A percentile compares a stretch with the other conserved stretches of the same genome.
These are phyloP conservation scores for Eupeodes luniger DNA, from an alignment of 2,888 invertebrate species.

Conservation along the genomic window DNA sequence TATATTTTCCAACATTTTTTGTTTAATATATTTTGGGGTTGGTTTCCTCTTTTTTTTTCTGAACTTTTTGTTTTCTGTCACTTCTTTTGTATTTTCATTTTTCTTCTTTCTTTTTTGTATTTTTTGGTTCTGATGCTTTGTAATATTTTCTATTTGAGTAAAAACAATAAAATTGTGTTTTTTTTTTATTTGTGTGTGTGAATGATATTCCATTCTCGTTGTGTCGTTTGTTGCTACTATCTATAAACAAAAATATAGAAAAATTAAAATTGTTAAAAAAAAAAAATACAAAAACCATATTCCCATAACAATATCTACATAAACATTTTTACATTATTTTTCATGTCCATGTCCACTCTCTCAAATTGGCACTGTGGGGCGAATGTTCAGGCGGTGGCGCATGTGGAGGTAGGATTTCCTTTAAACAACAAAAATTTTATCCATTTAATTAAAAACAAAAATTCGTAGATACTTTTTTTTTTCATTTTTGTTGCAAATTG, in stretches of 20 bases:
- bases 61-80: slow-evolving; percentile 36
- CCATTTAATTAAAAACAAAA: slow-evolving; percentile 56
- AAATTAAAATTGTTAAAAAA: slow-evolving; percentile 46
- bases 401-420: slow-evolving; percentile 76
- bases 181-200: slow-evolving; percentile 56
- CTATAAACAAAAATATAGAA: slow-evolving; percentile 35
- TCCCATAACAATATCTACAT: slow-evolving; percentile 76
- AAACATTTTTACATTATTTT: slow-evolving; percentile 76
- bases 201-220: slow-evolving; percentile 73
- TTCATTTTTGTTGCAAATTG: slow-evolving; percentile 51
- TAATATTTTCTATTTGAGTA: slow-evolving; percentile 50
- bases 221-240: slow-evolving; percentile 69
- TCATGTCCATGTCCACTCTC: slow-evolving; percentile 76
- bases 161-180: slow-evolving; percentile 38
- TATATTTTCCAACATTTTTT: not conserved
- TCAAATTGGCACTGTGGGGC: slow-evolving; percentile 75
- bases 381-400: slow-evolving; percentile 76
- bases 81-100: slow-evolving; percentile 46
- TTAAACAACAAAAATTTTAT: slow-evolving; percentile 50
- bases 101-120: slow-evolving; percentile 41
- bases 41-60: slow-evolving; percentile 9
- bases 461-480: slow-evolving; percentile 56
- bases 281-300: slow-evolving; percentile 64
- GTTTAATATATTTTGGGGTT: slow-evolving; percentile 44
- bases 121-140: slow-evolving; percentile 67